Evolutionary conservation across 2,888 invertebrate species (phyloP).

Genomic region (Choreutis nemorana): DNA sequence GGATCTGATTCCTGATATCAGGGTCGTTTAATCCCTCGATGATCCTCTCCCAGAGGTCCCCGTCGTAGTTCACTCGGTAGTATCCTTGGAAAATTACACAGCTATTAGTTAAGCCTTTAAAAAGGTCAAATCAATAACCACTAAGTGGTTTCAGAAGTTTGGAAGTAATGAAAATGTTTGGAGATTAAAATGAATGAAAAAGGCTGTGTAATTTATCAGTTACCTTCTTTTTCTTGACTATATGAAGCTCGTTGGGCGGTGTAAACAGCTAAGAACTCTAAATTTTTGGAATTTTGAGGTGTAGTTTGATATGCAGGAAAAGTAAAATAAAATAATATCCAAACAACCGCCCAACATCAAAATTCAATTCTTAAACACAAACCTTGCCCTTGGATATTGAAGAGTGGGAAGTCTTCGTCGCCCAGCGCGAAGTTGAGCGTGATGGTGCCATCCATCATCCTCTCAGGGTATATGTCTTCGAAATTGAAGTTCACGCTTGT

Average conservation of each 20-base stretch:
- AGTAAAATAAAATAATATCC: neutral
- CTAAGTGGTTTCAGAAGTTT: too few species aligned
- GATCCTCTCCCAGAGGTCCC: constrained; percentile 70
- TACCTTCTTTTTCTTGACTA: too few species aligned
- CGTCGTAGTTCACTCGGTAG: constrained; percentile 76
- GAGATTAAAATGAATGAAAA: too few species aligned
- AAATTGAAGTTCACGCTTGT: constrained; percentile 39
- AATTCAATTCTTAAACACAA: too few species aligned
- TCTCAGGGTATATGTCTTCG: constrained; percentile 24
- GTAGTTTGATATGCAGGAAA: neutral
- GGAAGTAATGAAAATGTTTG: too few species aligned
- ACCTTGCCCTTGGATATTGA: constrained; percentile 56
- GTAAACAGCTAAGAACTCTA: too few species aligned
- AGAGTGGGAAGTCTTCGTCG: constrained; percentile 41
- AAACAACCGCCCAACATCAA: too few species aligned
- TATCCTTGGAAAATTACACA: constrained; percentile 47
- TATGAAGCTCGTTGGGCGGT: too few species aligned
- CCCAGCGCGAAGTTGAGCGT: constrained; percentile 20
- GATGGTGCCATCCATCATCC: constrained; percentile 20
- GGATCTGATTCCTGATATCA: constrained; percentile 64
- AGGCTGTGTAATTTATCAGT: too few species aligned
- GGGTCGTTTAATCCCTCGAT: constrained; percentile 61
- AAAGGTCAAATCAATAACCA: too few species aligned
- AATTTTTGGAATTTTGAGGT: too few species aligned
- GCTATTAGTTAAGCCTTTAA: too few species aligned